Evolutionary conservation across 2,888 invertebrate genomes (phyloP), one percentile per base, ranked within the genome.

Genomic region (Oxycera nigricornis): DNA sequence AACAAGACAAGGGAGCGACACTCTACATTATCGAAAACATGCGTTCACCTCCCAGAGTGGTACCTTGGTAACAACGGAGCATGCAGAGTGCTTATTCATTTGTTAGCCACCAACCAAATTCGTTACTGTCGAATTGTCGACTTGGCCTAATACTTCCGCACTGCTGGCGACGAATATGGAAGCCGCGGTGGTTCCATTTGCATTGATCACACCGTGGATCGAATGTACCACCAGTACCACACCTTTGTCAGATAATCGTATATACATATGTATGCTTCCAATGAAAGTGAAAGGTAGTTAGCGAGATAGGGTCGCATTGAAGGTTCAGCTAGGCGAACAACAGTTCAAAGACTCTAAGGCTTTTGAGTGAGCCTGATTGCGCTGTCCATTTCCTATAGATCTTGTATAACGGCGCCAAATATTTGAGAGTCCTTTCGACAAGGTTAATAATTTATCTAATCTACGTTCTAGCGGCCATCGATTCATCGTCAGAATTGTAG

Each of bases 1-100:
- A 61, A 61, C 61, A 61, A 61, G 61, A 61, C 61, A 30, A 30
- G 28, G 30, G 59, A 59, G 61, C 31, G 61, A 61, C 61, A 61
- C 59, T 7, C 31, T 31, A 61, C 61, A 61, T 31, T 30, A 28
- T n/a, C 20, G 17, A 61, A 28, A 17, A 28, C 61, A 61, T 30
- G 31, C 17, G 31, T 61, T 7, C 61, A 7, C 61, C 61, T n/a
- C 61, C 20, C 17, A 26, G 20, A n/a, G n/a, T n/a, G n/a, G n/a
- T n/a, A n/a, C n/a, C 61, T 17, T 31, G 14, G 31, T 30, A 26
- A 61, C 31, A n/a, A 30, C 11, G 3, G 30, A 31, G 31, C 30
- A 28, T 31, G 11, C 20, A 17, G 24, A 55, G 61, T 61, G 26
- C 20, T 31, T 30, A 61, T 61, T 61, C 31, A 61, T 59, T 59